Conservation (phyloP, 2,888 invertebrate species). For the Platycheirus rosarum region DNA sequence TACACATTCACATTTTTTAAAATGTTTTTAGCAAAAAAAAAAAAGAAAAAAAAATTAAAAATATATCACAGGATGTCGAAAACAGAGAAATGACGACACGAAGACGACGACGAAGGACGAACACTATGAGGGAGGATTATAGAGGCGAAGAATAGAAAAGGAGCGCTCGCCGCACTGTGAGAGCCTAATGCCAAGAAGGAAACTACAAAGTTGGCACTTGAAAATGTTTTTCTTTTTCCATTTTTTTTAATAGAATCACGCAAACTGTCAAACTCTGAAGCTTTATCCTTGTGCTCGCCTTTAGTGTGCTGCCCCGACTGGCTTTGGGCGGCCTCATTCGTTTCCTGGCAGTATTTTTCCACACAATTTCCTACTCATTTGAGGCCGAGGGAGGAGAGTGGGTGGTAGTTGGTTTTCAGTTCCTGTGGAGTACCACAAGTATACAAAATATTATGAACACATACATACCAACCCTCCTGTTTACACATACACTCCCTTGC, state of each 20-base stretch:
- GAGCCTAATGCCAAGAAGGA: slow-evolving; percentile 42
- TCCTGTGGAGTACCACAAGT: slow-evolving; percentile 14
- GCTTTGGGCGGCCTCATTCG: slow-evolving; percentile 33
- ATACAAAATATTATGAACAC: slow-evolving; percentile 8
- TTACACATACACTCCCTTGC: not conserved
- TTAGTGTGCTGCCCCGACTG: slow-evolving; percentile 14
- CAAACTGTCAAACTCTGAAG: slow-evolving; percentile 57
- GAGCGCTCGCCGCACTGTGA: slow-evolving; percentile 18
- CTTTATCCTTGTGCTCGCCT: slow-evolving; percentile 28
- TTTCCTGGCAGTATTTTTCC: slow-evolving; percentile 16
- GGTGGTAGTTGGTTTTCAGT: not conserved
- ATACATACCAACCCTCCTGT: too few species aligned
- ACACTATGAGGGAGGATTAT: slow-evolving; percentile 33
- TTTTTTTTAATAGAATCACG: slow-evolving; percentile 70
- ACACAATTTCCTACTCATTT: slow-evolving; percentile 11
- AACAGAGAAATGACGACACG: slow-evolving; percentile 42
- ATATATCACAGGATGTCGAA: slow-evolving; percentile 30
- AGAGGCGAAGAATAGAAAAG: slow-evolving; percentile 21
- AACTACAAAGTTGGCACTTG: slow-evolving; percentile 63
- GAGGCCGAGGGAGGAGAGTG: not conserved
- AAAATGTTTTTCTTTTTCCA: slow-evolving; percentile 66
- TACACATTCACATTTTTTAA: slow-evolving; percentile 36
- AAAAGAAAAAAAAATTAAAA: slow-evolving; percentile 23
- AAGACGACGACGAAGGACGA: slow-evolving; percentile 13
- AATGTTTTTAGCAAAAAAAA: not conserved